Conservation (phyloP, 2,797 vertebrate genomes). For the Enteromius unitaeniatus region DNA sequence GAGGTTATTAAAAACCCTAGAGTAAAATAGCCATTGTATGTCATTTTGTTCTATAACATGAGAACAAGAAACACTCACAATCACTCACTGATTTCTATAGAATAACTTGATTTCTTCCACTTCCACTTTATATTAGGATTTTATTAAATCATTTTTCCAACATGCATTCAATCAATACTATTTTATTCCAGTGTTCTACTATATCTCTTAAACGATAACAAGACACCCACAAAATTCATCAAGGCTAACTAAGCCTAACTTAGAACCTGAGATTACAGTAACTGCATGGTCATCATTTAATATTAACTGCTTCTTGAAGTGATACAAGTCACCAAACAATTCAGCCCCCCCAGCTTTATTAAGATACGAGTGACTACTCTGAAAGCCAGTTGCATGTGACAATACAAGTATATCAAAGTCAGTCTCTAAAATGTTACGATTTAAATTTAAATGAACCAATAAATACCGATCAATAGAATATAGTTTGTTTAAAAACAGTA, state of each 20-base stretch:
- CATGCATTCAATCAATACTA: slow-evolving; percentile 54
- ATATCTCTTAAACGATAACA: slow-evolving; percentile 26
- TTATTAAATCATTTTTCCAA: slow-evolving; percentile 40
- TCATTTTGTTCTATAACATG: background rate
- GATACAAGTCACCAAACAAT: slow-evolving; percentile 9
- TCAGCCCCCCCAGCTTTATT: background rate
- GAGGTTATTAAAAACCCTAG: background rate
- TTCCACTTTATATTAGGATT: background rate
- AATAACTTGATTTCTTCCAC: background rate
- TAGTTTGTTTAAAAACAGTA: background rate
- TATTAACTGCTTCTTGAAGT: slow-evolving; percentile 9
- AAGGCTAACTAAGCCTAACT: slow-evolving; percentile 22
- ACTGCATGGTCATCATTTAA: slow-evolving; percentile 25
- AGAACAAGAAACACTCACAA: background rate
- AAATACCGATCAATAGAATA: slow-evolving; percentile 19
- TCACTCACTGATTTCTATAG: background rate
- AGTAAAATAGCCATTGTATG: background rate
- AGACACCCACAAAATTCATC: slow-evolving; percentile 30
- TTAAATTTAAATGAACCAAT: background rate
- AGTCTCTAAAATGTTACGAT: slow-evolving; percentile 12
- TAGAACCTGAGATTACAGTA: slow-evolving; percentile 34
- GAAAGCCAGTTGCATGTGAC: slow-evolving; percentile 14
- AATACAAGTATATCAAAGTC: background rate
- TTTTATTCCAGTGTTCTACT: slow-evolving; percentile 22
- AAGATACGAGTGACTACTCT: slow-evolving; percentile 12